Evolutionary conservation across 1,140 invertebrate species (phyloP).

Genomic region (Cyrtorhinus lividipennis): DNA sequence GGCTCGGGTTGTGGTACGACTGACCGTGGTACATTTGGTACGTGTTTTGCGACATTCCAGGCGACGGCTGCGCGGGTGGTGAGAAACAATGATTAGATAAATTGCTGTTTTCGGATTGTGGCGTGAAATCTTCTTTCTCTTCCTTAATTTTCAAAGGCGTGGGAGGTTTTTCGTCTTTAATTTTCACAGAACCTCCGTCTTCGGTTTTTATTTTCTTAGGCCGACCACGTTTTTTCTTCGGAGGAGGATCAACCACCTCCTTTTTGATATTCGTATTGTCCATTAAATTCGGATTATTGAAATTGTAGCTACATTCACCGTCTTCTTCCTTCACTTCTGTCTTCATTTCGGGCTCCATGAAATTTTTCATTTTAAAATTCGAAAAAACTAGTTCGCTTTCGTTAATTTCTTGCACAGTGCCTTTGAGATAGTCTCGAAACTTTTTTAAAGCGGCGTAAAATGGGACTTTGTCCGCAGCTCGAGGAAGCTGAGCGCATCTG

Average conservation of each 20-base stretch:
- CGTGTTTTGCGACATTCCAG: conserved; percentile 30
- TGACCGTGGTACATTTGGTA: conserved; percentile 32
- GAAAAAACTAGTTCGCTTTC: conserved; percentile 84
- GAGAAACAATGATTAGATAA: conserved; percentile 37
- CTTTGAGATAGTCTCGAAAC: conserved; percentile 86
- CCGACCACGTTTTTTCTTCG: conserved; percentile 70
- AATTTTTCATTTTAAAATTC: conserved; percentile 48
- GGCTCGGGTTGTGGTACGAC: conserved; percentile 21
- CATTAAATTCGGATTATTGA: conserved; percentile 25
- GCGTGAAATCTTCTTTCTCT: conserved; percentile 37
- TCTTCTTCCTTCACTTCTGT: conserved; percentile 28
- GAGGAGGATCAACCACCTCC: conserved; percentile 6
- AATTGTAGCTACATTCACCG: conserved; percentile 20
- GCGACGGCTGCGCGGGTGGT: conserved; percentile 35
- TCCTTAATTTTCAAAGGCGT: conserved; percentile 69
- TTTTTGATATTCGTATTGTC: conserved; percentile 34
- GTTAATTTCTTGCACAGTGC: conserved; percentile 65
- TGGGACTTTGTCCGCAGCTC: conserved; percentile 91
- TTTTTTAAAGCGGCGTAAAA: conserved; percentile 91
- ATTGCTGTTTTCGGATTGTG: conserved; percentile 23
- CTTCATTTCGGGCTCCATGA: conserved; percentile 27
- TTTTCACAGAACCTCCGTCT: background rate
- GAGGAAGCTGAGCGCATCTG: conserved; percentile 82
- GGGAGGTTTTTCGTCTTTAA: conserved; percentile 31
- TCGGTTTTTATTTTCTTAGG: conserved; percentile 64